Evolutionary conservation across 2,113 vertebrate species (phyloP).

Genomic region (Onychostruthus taczanowskii): DNA sequence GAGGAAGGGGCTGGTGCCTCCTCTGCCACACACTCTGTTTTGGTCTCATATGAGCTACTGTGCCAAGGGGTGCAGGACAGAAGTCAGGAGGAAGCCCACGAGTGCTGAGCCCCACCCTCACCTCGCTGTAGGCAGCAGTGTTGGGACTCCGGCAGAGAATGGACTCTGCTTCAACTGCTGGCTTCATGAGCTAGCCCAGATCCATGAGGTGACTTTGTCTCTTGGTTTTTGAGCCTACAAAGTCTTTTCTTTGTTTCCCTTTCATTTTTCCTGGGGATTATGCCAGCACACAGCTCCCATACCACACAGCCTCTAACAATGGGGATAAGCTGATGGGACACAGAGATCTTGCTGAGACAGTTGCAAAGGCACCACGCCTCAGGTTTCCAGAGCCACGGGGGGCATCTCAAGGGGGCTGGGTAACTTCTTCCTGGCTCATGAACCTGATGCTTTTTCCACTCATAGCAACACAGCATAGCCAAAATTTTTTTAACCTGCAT

Average conservation of each 20-base stretch:
- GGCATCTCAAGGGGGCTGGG: not conserved
- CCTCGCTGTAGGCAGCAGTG: not conserved
- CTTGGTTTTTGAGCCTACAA: not conserved
- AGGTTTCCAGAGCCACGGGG: not conserved
- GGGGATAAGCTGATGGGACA: not conserved
- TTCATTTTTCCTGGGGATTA: not conserved
- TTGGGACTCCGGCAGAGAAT: fast-evolving
- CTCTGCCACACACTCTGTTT: not conserved
- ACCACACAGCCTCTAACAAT: not conserved
- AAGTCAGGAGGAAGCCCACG: not conserved
- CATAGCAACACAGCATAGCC: not conserved
- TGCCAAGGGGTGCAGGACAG: not conserved
- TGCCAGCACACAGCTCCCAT: not conserved
- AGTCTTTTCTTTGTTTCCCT: not conserved
- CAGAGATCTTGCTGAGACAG: fast-evolving
- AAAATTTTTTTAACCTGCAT: not conserved
- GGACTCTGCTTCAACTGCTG: not conserved
- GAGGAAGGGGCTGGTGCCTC: not conserved
- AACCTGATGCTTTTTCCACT: not conserved
- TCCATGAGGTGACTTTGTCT: not conserved
- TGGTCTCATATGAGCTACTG: fast-evolving
- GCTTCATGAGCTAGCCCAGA: not conserved
- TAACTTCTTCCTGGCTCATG: not conserved
- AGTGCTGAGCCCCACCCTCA: not conserved
- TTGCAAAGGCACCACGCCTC: not conserved